phyloP scores from a whole-genome alignment of 1,140 invertebrate genomes.

The Melitaea cinxia region DNA sequence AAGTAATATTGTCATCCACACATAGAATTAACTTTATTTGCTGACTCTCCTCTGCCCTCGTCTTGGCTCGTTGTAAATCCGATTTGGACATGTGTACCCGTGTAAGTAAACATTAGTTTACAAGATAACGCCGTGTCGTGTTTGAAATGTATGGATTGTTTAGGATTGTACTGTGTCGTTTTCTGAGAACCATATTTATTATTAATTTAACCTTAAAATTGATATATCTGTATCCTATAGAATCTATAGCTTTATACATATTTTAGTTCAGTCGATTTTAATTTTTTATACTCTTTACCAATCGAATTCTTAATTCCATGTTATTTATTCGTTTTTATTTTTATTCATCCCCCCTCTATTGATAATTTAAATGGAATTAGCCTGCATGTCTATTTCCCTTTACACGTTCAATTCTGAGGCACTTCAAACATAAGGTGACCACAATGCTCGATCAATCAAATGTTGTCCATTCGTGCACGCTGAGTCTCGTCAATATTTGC shows the following conservation, averaged over 20 bases:
- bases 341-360: not conserved
- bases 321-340: not conserved
- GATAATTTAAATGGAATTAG: constrained; percentile 1
- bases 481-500: constrained; percentile 68
- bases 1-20: not conserved
- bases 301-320: not conserved
- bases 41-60: constrained; percentile 49
- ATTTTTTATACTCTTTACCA: no score
- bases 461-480: constrained; percentile 59
- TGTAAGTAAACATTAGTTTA: constrained; percentile 69
- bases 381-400: constrained; percentile 13
- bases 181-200: constrained; percentile 37
- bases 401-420: constrained; percentile 13
- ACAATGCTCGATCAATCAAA: constrained; percentile 72
- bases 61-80: constrained; percentile 65
- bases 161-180: constrained; percentile 33
- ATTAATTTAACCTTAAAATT: not conserved
- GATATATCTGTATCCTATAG: not conserved
- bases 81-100: constrained; percentile 75
- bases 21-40: constrained; percentile 33
- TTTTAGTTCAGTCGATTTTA: no score
- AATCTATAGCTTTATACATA: no score
- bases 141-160: constrained; percentile 65
- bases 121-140: constrained; percentile 63
- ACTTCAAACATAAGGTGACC: constrained; percentile 38